Evolutionary conservation across 2,797 vertebrate genomes (phyloP), one percentile per base, ranked within the genome.

Genomic region (Hypotaenidia okinawae): DNA sequence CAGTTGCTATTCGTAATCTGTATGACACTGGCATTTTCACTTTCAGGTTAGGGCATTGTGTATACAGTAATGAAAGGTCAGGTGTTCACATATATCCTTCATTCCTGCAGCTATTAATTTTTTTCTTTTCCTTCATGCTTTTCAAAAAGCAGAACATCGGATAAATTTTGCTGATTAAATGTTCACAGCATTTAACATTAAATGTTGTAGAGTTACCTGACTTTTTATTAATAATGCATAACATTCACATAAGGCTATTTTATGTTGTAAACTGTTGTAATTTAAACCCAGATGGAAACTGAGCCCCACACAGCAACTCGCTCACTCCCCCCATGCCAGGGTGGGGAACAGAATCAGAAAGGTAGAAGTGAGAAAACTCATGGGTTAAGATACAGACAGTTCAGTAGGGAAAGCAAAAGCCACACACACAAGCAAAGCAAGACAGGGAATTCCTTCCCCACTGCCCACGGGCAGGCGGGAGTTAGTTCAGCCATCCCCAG

Each of bases 111-210:
- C 37, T 94, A 59, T 83, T 76, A 6, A 30, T 5, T 57, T 75
- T 74, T 88, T 89, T 62, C 35, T 73, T 85, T 78, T 70, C 33
- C 43, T 80, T 74, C 79, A 59, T 58, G 78, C 37, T 68, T 90
- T 80, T 84, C 43, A 87, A 70, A 87, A 84, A 87, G 59, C 47
- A 88, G 77, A 88, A 95, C 63, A 84, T 61, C 32, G 88, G 80
- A 81, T 79, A 84, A 63, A 78, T 84, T 91, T 81, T 86, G 16
- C 49, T 79, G 91, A 90, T 95, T 66, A 94, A 81, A 91, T 37
- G 55, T 67, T 45, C 43, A 45, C 43, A 45, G 43, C 43, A 45
- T 19, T 19, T 45, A 45, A 45, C 43, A 45, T 45, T 45, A 19
- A 19, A 45, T 45, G 43, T 19, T 19, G 9, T 19, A 45, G 17